Percentiles rank a stretch among this genome's conserved stretches.
Evolutionary conservation across 2,113 vertebrate genomes (phyloP).

Genomic region (Dipodomys stephensi): DNA sequence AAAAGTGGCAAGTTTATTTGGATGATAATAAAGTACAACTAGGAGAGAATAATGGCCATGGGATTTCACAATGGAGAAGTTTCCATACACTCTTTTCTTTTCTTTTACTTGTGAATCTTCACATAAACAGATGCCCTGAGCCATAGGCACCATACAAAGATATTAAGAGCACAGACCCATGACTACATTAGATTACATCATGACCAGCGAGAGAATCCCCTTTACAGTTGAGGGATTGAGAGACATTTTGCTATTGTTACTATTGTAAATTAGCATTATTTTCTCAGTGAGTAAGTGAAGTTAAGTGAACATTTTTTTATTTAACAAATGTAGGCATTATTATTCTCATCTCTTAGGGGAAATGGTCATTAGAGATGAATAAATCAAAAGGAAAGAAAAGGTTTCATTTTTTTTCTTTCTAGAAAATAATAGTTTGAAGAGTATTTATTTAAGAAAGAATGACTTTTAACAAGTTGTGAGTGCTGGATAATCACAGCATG

Average conservation of each 20-base stretch:
- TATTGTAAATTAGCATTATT: neutral
- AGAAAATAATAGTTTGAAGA: neutral
- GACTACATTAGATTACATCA: neutral
- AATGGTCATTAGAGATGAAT: neutral
- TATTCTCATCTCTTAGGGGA: neutral
- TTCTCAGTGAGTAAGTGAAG: neutral
- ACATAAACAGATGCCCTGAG: neutral
- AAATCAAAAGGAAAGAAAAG: neutral
- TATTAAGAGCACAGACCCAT: neutral
- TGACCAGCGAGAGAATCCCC: neutral
- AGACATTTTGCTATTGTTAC: neutral
- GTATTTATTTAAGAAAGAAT: neutral
- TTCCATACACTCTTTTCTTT: neutral
- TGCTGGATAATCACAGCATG: neutral
- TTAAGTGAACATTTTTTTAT: neutral
- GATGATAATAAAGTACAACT: neutral
- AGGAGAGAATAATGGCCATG: neutral
- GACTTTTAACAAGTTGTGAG: neutral
- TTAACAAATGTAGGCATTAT: neutral
- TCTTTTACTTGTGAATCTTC: neutral
- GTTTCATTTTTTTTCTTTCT: neutral
- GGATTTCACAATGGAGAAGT: neutral
- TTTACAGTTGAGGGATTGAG: neutral
- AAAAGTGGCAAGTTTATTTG: neutral
- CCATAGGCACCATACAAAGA: accelerated